Conservation (phyloP, 2,113 vertebrate species). For the Mastomys natalensis region DNA sequence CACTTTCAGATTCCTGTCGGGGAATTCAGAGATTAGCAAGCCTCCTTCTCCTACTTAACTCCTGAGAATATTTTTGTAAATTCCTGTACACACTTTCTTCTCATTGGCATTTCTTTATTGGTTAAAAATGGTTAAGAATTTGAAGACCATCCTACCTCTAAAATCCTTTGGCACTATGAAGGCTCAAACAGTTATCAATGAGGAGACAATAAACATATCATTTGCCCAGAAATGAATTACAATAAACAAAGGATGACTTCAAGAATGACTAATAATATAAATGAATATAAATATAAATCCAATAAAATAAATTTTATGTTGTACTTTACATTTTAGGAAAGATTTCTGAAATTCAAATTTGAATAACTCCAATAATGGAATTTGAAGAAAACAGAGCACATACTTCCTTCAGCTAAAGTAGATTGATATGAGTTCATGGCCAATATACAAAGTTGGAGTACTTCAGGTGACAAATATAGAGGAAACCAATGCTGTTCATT, state of each 20-base stretch:
- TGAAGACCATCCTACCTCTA: background rate
- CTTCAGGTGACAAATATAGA: background rate
- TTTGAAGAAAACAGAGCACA: background rate
- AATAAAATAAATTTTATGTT: background rate
- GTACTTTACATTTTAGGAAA: conserved; percentile 16
- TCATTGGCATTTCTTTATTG: background rate
- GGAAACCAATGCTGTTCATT: background rate
- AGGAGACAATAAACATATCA: background rate
- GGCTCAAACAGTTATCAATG: background rate
- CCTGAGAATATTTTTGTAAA: background rate
- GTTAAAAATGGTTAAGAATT: background rate
- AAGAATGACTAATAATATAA: background rate
- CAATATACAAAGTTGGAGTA: background rate
- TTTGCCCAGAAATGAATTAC: background rate
- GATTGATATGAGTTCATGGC: background rate
- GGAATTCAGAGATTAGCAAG: background rate
- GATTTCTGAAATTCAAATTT: conserved; percentile 23
- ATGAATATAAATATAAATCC: background rate
- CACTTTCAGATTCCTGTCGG: background rate
- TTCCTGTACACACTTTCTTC: background rate
- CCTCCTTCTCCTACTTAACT: background rate
- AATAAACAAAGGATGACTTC: background rate
- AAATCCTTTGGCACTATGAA: conserved; percentile 12
- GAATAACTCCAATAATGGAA: background rate
- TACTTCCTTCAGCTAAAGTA: background rate